A percentile compares a stretch with the other conserved stretches of the same genome.
phyloP scores from a whole-genome alignment of 1,140 invertebrate species.

The Zaprionus tsacasi region DNA sequence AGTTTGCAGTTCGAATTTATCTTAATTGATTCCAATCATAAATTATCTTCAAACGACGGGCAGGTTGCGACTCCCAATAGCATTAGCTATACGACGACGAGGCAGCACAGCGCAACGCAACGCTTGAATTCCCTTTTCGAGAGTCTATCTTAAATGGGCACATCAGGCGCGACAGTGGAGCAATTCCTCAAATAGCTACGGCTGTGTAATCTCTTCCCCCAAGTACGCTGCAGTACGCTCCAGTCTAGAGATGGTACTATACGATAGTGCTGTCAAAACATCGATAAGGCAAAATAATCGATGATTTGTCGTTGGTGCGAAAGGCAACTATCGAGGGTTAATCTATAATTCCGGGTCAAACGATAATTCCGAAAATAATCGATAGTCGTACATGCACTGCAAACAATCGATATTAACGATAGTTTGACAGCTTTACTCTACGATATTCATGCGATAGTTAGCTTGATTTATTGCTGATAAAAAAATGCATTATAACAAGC shows the following conservation, averaged over 20 bases:
- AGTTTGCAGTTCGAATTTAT: slow-evolving; percentile 48
- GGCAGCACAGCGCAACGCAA: neutral
- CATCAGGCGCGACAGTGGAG: slow-evolving; percentile 16
- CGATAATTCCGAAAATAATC: too few species aligned
- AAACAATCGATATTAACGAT: too few species aligned
- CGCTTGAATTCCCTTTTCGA: neutral
- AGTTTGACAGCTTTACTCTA: too few species aligned
- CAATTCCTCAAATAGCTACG: slow-evolving; percentile 37
- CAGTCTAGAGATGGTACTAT: neutral
- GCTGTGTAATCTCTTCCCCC: slow-evolving; percentile 21
- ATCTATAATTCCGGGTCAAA: too few species aligned
- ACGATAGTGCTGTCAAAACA: neutral
- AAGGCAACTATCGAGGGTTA: too few species aligned
- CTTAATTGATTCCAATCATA: slow-evolving; percentile 79
- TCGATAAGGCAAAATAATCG: too few species aligned
- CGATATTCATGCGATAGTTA: neutral
- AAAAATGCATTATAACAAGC: neutral
- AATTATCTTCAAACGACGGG: slow-evolving; percentile 49
- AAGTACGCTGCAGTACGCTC: neutral
- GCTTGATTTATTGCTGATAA: neutral
- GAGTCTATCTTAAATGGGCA: slow-evolving; percentile 32
- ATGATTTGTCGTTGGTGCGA: too few species aligned
- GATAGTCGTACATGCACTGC: too few species aligned
- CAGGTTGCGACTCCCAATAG: slow-evolving; percentile 31
- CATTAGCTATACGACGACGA: neutral